Evolutionary conservation across 2,888 invertebrate species (phyloP).

Genomic region (Papilio elwesi): DNA sequence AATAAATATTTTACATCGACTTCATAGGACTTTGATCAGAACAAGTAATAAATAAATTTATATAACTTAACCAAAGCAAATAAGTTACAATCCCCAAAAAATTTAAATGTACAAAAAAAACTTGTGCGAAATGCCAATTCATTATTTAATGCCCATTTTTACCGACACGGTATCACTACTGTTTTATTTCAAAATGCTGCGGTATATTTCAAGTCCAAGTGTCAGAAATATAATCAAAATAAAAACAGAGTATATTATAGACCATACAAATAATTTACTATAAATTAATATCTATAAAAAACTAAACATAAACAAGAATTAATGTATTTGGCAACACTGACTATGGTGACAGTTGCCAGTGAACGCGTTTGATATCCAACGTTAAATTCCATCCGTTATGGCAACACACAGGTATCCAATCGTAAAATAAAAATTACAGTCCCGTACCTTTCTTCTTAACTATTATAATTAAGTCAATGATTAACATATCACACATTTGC

Average conservation of each 20-base stretch:
- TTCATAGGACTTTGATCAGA: slow-evolving; percentile 13
- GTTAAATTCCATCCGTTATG: slow-evolving; percentile 20
- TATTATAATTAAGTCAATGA: slow-evolving; percentile 32
- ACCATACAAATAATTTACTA: slow-evolving; percentile 17
- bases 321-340: slow-evolving; percentile 40
- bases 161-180: neutral
- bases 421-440: slow-evolving; percentile 13
- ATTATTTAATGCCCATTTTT: slow-evolving; percentile 14
- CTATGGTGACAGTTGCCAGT: slow-evolving; percentile 38
- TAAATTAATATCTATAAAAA: slow-evolving; percentile 18
- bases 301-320: slow-evolving; percentile 15
- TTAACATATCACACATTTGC: slow-evolving; percentile 28
- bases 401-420: slow-evolving; percentile 35
- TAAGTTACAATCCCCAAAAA: slow-evolving; percentile 25
- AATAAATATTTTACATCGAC: slow-evolving; percentile 18
- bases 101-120: slow-evolving; percentile 15
- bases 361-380: slow-evolving; percentile 14
- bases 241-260: slow-evolving; percentile 36
- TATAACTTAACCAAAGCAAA: slow-evolving; percentile 9
- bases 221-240: neutral
- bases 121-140: slow-evolving; percentile 24
- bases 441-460: neutral
- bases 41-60: slow-evolving; percentile 33
- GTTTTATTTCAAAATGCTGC: neutral
- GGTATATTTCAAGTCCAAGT: neutral